Evolutionary conservation across 2,113 vertebrate species (phyloP), one percentile per base, ranked within the genome.

Genomic region (Dicaeum eximium): DNA sequence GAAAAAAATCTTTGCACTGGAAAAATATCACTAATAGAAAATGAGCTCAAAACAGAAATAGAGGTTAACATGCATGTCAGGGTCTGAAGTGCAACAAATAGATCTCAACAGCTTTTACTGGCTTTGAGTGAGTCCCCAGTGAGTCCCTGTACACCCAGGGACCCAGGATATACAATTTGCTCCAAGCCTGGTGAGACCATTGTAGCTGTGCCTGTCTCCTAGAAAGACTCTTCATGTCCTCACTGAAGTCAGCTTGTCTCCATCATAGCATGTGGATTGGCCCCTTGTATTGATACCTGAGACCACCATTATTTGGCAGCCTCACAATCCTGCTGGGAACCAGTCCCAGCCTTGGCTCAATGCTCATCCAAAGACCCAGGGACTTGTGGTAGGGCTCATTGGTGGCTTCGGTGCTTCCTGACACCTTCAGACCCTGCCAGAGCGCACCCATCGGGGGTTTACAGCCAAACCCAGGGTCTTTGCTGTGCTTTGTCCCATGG

Each of bases 401-500:
- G 13, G 5, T 27, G 33, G 9, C 6, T 86, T 72, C 54, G 31
- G 14, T 33, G 13, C 12, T 62, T 24, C 9, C 62, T 62, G 24
- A 3, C 30, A 11, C 21, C 30, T 21, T 60, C 50, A 51, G 27
- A 6, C 2, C 17, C 21, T 35, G 6, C 9, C 54, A 24, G 10
- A 56, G 7, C 3, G 0, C 1, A 3, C 1, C 15, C 6, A 5
- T 27, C 0, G 0, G 3, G 8, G 18, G 4, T 6, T 11, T n/a
- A 38, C 7, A 70, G 30, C 4, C 24, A 56, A 30, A 7, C 3
- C 5, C 7, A 2, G 5, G 11, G 2, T 31, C 24, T 31, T 60
- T 1, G 0, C 8, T 88, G 15, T 25, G 9, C 4, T 48, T 75
- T 61, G 14, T 9, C 13, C 14, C 33, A 15, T 20, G 35, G 40